These are phyloP conservation scores for Microdon myrmicae DNA, from an alignment of 2,888 invertebrate genomes.

Conservation along the genomic window DNA sequence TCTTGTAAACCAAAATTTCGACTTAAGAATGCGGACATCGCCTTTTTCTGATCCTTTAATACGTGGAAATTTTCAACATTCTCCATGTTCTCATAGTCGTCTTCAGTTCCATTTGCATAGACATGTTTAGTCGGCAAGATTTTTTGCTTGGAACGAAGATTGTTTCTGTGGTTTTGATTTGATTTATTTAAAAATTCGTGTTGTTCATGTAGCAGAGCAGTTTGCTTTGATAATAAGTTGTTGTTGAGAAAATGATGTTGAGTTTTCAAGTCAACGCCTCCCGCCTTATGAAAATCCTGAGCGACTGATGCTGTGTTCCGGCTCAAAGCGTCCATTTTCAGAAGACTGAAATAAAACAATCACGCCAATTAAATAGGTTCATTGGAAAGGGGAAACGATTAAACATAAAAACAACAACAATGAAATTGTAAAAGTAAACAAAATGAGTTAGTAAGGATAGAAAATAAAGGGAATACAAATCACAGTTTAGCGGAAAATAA, in stretches of 20 bases:
- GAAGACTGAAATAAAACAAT: slow-evolving; percentile 58
- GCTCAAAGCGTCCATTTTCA: slow-evolving; percentile 68
- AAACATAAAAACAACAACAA: slow-evolving; percentile 18
- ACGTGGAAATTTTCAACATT: slow-evolving; percentile 39
- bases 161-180: slow-evolving; percentile 24
- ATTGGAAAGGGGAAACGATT: neutral
- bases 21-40: slow-evolving; percentile 61
- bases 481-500: slow-evolving; percentile 6
- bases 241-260: slow-evolving; percentile 52
- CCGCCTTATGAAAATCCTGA: slow-evolving; percentile 75
- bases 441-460: slow-evolving; percentile 14
- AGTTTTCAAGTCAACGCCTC: slow-evolving; percentile 68
- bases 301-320: slow-evolving; percentile 68
- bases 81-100: slow-evolving; percentile 40
- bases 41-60: slow-evolving; percentile 59
- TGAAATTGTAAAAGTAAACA: neutral
- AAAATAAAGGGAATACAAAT: slow-evolving; percentile 14
- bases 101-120: slow-evolving; percentile 36
- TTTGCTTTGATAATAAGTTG: slow-evolving; percentile 52
- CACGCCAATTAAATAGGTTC: neutral
- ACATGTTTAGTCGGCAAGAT: slow-evolving; percentile 12
- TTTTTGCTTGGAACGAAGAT: slow-evolving; percentile 33
- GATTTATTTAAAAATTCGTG: slow-evolving; percentile 50
- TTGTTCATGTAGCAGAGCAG: slow-evolving; percentile 43
- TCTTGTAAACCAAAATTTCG: slow-evolving; percentile 57